Evolutionary conservation across 2,888 invertebrate genomes (phyloP), one percentile per base, ranked within the genome.

Genomic region (Serripes groenlandicus): DNA sequence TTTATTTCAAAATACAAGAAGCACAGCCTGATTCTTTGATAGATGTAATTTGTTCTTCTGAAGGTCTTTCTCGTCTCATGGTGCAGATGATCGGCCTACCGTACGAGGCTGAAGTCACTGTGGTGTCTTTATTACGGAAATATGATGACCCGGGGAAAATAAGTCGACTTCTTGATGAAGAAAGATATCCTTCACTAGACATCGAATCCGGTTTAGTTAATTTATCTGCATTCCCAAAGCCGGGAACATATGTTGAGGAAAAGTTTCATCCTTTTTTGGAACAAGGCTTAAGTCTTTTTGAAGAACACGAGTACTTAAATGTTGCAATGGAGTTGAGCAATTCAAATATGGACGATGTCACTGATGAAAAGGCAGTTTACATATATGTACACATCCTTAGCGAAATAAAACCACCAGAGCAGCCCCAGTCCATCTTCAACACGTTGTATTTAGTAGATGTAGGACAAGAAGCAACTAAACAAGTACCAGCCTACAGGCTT

Each of bases 231-330:
- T 85, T 85, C 71, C 85, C 85, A n/a, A 54, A 32, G 18, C 81
- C 81, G 26, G 85, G 85, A 7, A 82, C 82, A 23, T 82, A 82
- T 62, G 82, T 85, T n/a, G 78, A 78, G 23, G 71, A 70, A 35
- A 32, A 49, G 26, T 77, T 85, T 15, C 71, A 75, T 37, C 85
- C 81, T 2, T 82, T 85, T 58, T 56, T 85, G 11, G 74, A 79
- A 32, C 77, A 79, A 56, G 71, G 42, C 32, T 42, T 85, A 18
- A n/a, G 42, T 3, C 34, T 58, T n/a, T 80, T 85, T 62, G 52
- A 71, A 9, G 30, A 37, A 18, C 70, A 74, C 60, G 85, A 85
- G 49, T 85, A 71, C 56, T 54, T 37, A 35, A 79, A 54, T 77
- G 66, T 82, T 52, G 85, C 85, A 18, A 34, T 82, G 32, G 79